phyloP scores from a whole-genome alignment of 2,797 vertebrate species.

The Eulemur rubriventer region DNA sequence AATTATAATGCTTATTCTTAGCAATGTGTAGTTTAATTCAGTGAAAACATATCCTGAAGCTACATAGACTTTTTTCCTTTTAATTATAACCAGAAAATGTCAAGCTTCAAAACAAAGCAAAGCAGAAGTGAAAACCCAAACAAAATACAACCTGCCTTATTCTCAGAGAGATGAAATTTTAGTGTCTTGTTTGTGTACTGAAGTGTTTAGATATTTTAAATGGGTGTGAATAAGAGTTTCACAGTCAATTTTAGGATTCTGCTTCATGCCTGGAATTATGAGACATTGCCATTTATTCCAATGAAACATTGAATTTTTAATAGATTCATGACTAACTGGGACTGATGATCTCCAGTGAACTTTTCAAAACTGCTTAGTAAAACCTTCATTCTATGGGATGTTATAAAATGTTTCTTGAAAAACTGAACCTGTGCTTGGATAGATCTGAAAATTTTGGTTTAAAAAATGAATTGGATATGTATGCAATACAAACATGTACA shows the following conservation, averaged over 20 bases:
- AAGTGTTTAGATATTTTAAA: background rate
- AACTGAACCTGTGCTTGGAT: background rate
- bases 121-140: constrained; percentile 35
- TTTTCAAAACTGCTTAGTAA: background rate
- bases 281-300: background rate
- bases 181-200: background rate
- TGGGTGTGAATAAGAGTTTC: background rate
- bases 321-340: background rate
- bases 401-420: background rate
- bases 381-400: background rate
- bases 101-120: constrained; percentile 46
- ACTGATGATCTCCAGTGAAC: background rate
- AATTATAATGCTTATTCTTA: constrained; percentile 12
- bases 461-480: background rate
- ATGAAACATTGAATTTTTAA: background rate
- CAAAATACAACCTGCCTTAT: background rate
- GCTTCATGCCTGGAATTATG: background rate
- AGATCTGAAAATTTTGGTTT: background rate
- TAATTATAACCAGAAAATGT: background rate
- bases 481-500: accelerated
- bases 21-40: background rate
- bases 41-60: constrained; percentile 10
- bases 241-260: background rate
- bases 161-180: background rate
- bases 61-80: background rate